These are phyloP conservation scores for Dioctria linearis DNA, from an alignment of 2,888 invertebrate genomes.

Conservation along the genomic window DNA sequence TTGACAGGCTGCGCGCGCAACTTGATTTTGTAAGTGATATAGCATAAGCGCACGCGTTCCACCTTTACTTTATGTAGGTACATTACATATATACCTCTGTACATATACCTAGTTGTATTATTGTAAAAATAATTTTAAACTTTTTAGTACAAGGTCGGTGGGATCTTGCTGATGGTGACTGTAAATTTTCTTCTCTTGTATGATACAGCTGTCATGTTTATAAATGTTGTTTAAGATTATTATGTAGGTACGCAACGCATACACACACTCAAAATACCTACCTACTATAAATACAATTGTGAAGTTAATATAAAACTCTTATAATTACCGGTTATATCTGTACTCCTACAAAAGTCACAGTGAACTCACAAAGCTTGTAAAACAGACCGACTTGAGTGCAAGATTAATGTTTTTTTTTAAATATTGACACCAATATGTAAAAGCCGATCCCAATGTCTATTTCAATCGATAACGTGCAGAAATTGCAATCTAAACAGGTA, in stretches of 20 bases:
- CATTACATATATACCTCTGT: too few species aligned
- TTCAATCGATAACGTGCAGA: too few species aligned
- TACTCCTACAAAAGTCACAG: slow-evolving; percentile 21
- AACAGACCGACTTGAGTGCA: neutral
- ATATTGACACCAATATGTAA: too few species aligned
- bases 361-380: slow-evolving; percentile 7
- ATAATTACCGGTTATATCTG: neutral
- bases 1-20: slow-evolving; percentile 10
- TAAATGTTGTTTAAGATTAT: slow-evolving; percentile 2
- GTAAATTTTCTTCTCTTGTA: slow-evolving; percentile 22
- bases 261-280: too few species aligned
- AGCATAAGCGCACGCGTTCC: slow-evolving; percentile 1
- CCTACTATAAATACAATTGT: too few species aligned
- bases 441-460: too few species aligned
- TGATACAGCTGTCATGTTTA: neutral
- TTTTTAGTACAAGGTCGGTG: slow-evolving; percentile 48
- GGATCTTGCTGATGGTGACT: neutral
- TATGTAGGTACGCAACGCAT: neutral
- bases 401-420: neutral
- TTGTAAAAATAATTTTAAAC: neutral
- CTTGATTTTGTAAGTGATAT: neutral
- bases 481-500: too few species aligned
- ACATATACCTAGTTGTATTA: too few species aligned
- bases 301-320: neutral
- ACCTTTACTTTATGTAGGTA: neutral